Percentiles rank a stretch among this genome's conserved stretches.
phyloP scores from a whole-genome alignment of 2,888 invertebrate species.

The Stenotaenia linearis region DNA sequence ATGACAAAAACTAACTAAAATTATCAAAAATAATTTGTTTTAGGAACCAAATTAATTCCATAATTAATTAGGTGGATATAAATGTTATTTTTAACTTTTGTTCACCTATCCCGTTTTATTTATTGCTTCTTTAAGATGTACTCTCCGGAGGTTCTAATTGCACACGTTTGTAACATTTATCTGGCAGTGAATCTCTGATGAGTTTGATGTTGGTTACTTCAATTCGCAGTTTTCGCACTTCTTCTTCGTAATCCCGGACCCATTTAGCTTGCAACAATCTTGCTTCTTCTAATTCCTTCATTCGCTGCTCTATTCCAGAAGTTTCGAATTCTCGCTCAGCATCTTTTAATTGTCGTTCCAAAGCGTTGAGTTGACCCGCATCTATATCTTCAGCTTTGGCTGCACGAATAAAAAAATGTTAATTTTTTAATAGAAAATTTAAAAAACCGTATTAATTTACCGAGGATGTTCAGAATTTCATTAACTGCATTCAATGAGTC shows the following conservation, averaged over 20 bases:
- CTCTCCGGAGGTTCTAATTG: conserved; percentile 64
- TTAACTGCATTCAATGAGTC: conserved; percentile 72
- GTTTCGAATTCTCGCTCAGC: conserved; percentile 66
- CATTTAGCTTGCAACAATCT: conserved; percentile 61
- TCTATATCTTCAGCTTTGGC: conserved; percentile 46
- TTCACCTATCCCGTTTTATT: neutral
- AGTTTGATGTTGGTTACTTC: conserved; percentile 79
- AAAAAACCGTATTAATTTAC: conserved; percentile 48
- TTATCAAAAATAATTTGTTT: conserved; percentile 6
- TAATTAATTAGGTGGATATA: neutral
- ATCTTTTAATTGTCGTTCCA: conserved; percentile 61
- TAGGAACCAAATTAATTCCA: conserved; percentile 7
- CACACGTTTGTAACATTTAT: conserved; percentile 67
- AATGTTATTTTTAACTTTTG: neutral
- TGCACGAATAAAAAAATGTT: conserved; percentile 40
- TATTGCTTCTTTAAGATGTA: neutral
- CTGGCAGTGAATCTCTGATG: conserved; percentile 72
- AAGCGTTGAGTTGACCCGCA: conserved; percentile 42
- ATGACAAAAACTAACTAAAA: conserved; percentile 12
- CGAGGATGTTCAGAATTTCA: conserved; percentile 68
- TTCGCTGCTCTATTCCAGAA: conserved; percentile 68
- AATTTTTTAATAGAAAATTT: neutral
- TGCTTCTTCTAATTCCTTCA: conserved; percentile 66
- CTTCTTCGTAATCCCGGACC: conserved; percentile 73
- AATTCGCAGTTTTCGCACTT: conserved; percentile 60